Evolutionary conservation across 1,140 invertebrate genomes (phyloP).

Genomic region (Ostrea denselamellosa): DNA sequence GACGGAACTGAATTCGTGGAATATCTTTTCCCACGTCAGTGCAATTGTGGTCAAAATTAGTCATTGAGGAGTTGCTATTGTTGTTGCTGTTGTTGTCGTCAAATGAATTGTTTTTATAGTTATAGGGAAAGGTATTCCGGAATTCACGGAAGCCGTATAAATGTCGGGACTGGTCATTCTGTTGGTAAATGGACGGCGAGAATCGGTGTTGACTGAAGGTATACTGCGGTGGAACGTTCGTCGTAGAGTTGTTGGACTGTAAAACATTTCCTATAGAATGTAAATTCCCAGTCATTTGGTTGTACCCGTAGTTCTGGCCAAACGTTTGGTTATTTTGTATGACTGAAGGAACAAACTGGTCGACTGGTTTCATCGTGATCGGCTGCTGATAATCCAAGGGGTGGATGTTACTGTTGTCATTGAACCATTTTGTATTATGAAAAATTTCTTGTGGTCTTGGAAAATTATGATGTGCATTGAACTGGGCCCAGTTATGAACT

Average conservation of each 20-base stretch:
- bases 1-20: constrained; percentile 19
- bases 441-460: background rate
- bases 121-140: background rate
- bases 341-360: constrained; percentile 1
- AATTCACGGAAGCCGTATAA: background rate
- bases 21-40: background rate
- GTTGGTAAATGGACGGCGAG: background rate
- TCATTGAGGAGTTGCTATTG: background rate
- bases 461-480: background rate
- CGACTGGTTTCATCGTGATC: background rate
- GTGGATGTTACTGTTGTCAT: background rate
- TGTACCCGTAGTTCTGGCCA: background rate
- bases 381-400: background rate
- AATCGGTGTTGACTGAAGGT: background rate
- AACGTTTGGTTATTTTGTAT: background rate
- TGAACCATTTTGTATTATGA: background rate
- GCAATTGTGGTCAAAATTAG: background rate
- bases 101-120: background rate
- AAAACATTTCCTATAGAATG: background rate
- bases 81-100: background rate
- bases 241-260: background rate
- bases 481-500: background rate
- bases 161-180: background rate
- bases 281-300: background rate
- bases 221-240: background rate